Evolutionary conservation across 2,888 invertebrate genomes (phyloP).

Genomic region (Aethes cnicana): DNA sequence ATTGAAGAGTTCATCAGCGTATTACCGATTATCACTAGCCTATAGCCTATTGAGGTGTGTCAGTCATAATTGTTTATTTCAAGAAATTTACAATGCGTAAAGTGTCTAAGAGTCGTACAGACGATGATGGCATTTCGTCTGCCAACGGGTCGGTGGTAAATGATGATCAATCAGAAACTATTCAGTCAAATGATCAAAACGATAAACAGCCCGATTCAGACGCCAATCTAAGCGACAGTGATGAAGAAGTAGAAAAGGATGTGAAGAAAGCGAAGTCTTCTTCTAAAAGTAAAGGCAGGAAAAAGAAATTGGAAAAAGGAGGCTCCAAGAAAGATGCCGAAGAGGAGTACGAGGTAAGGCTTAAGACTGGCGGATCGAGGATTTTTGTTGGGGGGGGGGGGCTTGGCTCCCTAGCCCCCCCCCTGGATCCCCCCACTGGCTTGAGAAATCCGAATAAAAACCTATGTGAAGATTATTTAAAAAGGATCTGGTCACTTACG

Average conservation of each 20-base stretch:
- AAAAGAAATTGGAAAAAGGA: constrained; percentile 61
- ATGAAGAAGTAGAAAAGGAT: constrained; percentile 38
- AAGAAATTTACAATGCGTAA: constrained; percentile 64
- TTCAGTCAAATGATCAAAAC: constrained; percentile 36
- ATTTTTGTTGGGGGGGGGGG: too few species aligned
- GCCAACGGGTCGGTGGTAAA: constrained; percentile 67
- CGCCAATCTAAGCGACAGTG: constrained; percentile 42
- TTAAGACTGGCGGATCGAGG: too few species aligned
- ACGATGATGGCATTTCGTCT: constrained; percentile 73
- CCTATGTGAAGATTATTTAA: too few species aligned
- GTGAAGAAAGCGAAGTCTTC: constrained; percentile 51
- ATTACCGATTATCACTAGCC: constrained; percentile 1
- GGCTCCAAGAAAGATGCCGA: constrained; percentile 44
- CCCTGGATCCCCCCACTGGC: too few species aligned
- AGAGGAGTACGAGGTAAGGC: constrained; percentile 79
- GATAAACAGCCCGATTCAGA: constrained; percentile 45
- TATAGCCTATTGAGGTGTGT: background rate
- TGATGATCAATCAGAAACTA: constrained; percentile 42
- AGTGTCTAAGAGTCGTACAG: constrained; percentile 69
- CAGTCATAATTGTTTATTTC: constrained; percentile 43
- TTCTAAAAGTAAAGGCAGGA: constrained; percentile 56
- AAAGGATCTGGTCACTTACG: too few species aligned
- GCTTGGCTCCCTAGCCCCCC: too few species aligned
- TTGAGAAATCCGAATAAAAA: too few species aligned
- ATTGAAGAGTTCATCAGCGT: background rate